phyloP scores from a whole-genome alignment of 2,113 vertebrate genomes.

The Macquaria australasica region DNA sequence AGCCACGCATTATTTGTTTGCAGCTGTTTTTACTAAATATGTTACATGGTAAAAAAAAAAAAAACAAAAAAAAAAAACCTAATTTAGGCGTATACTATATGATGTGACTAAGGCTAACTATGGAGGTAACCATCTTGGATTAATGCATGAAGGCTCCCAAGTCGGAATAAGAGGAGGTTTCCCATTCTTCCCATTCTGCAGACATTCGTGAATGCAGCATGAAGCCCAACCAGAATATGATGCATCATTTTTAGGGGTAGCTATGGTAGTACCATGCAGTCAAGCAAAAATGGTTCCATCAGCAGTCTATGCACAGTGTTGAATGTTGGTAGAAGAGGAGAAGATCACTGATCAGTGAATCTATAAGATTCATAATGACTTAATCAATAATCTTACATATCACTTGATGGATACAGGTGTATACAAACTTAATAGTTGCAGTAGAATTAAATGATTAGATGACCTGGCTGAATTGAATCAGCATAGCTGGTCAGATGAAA shows the following conservation, averaged over 20 bases:
- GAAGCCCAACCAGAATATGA: background rate
- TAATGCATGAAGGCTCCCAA: background rate
- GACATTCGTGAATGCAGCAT: background rate
- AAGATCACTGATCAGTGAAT: background rate
- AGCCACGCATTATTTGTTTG: too few species aligned
- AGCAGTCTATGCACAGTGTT: background rate
- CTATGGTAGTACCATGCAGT: background rate
- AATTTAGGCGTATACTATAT: background rate
- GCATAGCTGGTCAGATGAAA: constrained; percentile 42
- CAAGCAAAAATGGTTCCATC: background rate
- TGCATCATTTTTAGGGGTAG: background rate
- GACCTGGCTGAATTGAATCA: constrained; percentile 34
- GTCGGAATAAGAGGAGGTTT: background rate
- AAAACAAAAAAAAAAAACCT: background rate
- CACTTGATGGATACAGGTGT: background rate
- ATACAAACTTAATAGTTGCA: background rate
- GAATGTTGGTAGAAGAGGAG: background rate
- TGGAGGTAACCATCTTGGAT: background rate
- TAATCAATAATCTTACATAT: background rate
- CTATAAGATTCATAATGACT: background rate
- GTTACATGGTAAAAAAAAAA: background rate
- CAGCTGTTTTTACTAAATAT: too few species aligned
- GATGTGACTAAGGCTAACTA: background rate
- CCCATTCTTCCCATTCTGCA: background rate
- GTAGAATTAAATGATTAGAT: background rate